Base-by-base conservation (phyloP, 92 coral and sea anemone species). In the Siderastrea radians region DNA sequence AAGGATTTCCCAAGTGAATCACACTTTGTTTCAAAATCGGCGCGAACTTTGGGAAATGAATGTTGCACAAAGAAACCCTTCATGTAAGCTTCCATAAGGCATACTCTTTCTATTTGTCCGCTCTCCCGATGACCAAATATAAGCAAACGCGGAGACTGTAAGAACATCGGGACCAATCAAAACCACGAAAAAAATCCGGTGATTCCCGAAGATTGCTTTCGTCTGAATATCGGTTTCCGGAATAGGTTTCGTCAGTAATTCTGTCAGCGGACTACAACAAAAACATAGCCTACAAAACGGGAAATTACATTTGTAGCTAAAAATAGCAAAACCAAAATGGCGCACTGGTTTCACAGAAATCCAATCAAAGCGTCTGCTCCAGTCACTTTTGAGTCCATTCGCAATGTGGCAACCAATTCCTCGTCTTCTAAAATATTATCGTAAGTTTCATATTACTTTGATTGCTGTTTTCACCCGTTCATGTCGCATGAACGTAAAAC, bases 281-380 rank as follows among this genome's bases (percentile, higher is more conserved):
- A 68, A 68, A 38, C 38, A 71, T 1, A 15, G 10, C 16, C 38
- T 82, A 47, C 64, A 57, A 62, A 48, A 53, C 7, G 67, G 61
- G 51, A 75, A 26, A 49, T 26, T 87, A 15, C 77, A 52, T 60
- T 19, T 1, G 58, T 47, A 57, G 68, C 90, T 91, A 88, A 85
- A 93, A 90, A 95, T 93, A 95, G 91, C 2, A 74, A 84, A 38
- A 74, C 11, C 57, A 65, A 91, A 86, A 52, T 98, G 99, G 98
- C 99, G 94, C 98, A 98, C 81, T 98, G 99, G 99, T 98, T 98
- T 93, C 99, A 98, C 77, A 90, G 99, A 87, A 98, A 98, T 79
- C 98, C 99, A 1, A 93, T 98, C 68, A 98, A 98, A 87, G 99
- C 99, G 85, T 93, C 99, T 60, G 99, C 98, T 44, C 94, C 98